A percentile compares a stretch with the other conserved stretches of the same genome.
These are phyloP conservation scores for Dasypus novemcinctus DNA, from an alignment of 2,113 vertebrate species.

Conservation along the genomic window DNA sequence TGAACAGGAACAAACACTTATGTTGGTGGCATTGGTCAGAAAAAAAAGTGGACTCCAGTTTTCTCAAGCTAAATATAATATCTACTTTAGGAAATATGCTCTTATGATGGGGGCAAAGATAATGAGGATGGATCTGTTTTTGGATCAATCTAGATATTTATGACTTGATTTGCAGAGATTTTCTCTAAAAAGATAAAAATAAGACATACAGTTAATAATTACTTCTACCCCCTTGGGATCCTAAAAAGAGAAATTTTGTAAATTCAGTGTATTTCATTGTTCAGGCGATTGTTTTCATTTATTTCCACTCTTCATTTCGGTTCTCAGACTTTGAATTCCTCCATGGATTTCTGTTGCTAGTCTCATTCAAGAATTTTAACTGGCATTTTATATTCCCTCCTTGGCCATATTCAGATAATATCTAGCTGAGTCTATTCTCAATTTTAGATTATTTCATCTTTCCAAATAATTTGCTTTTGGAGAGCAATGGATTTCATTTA, in stretches of 20 bases:
- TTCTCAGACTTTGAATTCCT: background rate
- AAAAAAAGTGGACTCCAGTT: background rate
- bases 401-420: background rate
- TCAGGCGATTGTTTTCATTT: background rate
- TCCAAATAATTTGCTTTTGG: background rate
- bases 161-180: background rate
- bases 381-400: background rate
- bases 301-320: background rate
- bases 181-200: constrained; percentile 27
- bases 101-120: background rate
- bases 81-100: background rate
- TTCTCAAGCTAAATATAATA: background rate
- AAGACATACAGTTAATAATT: background rate
- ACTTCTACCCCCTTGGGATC: background rate
- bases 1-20: background rate
- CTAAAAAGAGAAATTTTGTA: background rate
- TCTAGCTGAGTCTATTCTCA: background rate
- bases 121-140: background rate
- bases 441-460: constrained; percentile 37
- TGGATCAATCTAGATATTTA: background rate
- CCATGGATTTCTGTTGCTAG: background rate
- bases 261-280: background rate
- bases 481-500: background rate
- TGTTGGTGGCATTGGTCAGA: background rate
- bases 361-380: constrained; percentile 5